phyloP scores from a whole-genome alignment of 2,113 vertebrate genomes.

The Gallinago undulata region DNA sequence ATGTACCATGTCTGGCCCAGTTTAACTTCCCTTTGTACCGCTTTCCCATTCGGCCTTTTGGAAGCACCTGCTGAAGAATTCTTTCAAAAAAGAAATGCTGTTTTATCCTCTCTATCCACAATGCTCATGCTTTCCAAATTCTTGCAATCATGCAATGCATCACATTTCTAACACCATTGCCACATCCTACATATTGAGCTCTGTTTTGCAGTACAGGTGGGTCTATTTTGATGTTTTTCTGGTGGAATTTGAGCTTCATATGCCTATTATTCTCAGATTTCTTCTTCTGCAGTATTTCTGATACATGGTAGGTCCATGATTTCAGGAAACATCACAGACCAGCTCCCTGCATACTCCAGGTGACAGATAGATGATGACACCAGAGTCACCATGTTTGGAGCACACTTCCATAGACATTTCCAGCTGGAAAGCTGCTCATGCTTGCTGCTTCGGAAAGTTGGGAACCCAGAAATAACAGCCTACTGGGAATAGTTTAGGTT shows the following conservation, averaged over 20 bases:
- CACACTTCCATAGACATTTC: accelerated
- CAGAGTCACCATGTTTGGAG: not conserved
- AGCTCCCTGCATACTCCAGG: not conserved
- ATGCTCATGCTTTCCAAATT: accelerated
- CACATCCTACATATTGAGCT: too few species aligned
- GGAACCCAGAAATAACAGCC: not conserved
- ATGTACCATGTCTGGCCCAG: not conserved
- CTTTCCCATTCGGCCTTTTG: not conserved
- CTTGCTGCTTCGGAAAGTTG: not conserved
- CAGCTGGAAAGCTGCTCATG: not conserved
- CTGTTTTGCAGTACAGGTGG: too few species aligned
- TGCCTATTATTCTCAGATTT: not conserved
- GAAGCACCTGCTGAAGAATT: not conserved
- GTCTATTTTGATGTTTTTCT: not conserved
- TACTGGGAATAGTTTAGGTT: not conserved
- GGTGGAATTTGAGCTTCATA: not conserved
- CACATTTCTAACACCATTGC: not conserved
- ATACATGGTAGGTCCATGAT: not conserved
- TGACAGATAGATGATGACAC: accelerated
- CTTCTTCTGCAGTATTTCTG: not conserved
- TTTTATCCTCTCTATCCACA: not conserved
- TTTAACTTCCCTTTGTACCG: not conserved
- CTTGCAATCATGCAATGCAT: not conserved
- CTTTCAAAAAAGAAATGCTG: not conserved
- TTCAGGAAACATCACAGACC: not conserved